These are phyloP conservation scores for Platysteira castanea DNA, from an alignment of 2,113 vertebrate genomes.

Conservation along the genomic window DNA sequence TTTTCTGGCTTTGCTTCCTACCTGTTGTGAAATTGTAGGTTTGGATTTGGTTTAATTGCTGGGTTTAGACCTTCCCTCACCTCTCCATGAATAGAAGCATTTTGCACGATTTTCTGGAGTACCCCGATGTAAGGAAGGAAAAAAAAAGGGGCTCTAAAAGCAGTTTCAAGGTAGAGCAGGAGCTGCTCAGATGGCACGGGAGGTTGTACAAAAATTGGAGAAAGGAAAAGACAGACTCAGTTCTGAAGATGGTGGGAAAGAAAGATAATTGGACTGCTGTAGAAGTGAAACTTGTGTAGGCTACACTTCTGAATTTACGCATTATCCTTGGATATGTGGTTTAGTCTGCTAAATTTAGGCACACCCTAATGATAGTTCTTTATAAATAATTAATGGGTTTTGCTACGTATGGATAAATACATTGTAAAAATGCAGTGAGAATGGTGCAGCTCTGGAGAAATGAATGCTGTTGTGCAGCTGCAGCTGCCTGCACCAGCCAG, in stretches of 20 bases:
- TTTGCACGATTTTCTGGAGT: not conserved
- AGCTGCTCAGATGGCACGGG: not conserved
- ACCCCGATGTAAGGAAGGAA: not conserved
- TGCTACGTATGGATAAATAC: not conserved
- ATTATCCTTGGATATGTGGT: not conserved
- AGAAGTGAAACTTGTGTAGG: not conserved
- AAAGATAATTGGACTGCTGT: not conserved
- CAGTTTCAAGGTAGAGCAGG: not conserved
- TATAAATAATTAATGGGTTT: not conserved
- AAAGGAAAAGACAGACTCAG: not conserved
- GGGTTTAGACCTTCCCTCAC: not conserved
- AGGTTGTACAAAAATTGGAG: not conserved
- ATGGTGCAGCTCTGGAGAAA: not conserved
- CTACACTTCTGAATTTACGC: not conserved
- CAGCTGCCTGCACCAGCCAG: not conserved
- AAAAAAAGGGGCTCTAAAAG: not conserved
- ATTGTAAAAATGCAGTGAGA: not conserved
- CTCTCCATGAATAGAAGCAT: not conserved
- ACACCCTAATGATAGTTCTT: not conserved
- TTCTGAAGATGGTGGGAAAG: not conserved
- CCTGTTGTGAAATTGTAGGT: not conserved
- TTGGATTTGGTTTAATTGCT: slow-evolving; percentile 3
- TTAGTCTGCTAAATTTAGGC: not conserved
- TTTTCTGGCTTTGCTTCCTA: not conserved
- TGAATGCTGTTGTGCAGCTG: not conserved